A percentile compares a stretch with the other conserved stretches of the same genome.
Evolutionary conservation across 2,797 vertebrate genomes (phyloP).

Genomic region (Gambelia wislizenii): DNA sequence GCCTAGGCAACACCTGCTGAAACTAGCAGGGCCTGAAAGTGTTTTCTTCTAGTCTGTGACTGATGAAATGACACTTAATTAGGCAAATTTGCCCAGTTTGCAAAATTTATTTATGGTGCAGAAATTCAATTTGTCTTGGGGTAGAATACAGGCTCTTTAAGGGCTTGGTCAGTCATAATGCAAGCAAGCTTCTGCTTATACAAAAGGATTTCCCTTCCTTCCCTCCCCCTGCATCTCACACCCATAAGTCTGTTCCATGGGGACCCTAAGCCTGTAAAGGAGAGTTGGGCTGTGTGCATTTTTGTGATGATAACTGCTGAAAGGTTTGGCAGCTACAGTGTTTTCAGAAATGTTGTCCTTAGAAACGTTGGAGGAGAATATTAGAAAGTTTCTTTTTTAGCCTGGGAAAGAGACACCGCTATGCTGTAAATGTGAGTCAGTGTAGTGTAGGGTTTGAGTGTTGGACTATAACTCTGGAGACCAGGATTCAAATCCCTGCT

Average conservation of each 20-base stretch:
- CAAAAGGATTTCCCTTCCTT: not conserved
- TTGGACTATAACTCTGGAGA: too few relatives aligned
- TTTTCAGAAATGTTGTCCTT: not conserved
- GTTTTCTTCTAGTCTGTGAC: not conserved
- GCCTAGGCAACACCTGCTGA: too few relatives aligned
- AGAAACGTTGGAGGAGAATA: not conserved
- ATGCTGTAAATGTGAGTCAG: not conserved
- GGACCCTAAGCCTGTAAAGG: too few relatives aligned
- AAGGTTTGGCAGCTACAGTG: not conserved
- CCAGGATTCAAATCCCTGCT: too few relatives aligned
- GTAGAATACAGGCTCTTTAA: not conserved
- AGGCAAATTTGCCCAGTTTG: not conserved
- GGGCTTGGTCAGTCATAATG: not conserved
- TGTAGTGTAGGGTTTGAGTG: too few relatives aligned
- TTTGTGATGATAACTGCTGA: not conserved
- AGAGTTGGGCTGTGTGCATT: not conserved
- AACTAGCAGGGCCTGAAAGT: not conserved
- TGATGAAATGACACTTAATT: not conserved
- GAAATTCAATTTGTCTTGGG: not conserved
- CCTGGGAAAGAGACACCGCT: not conserved
- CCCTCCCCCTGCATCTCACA: not conserved
- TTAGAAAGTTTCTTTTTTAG: not conserved
- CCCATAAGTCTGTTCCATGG: too few relatives aligned
- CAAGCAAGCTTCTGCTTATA: not conserved
- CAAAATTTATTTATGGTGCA: too few relatives aligned